Percentiles rank a stretch among this genome's conserved stretches.
These are phyloP conservation scores for Heliconius charithonia DNA, from an alignment of 2,888 invertebrate species.

Conservation along the genomic window DNA sequence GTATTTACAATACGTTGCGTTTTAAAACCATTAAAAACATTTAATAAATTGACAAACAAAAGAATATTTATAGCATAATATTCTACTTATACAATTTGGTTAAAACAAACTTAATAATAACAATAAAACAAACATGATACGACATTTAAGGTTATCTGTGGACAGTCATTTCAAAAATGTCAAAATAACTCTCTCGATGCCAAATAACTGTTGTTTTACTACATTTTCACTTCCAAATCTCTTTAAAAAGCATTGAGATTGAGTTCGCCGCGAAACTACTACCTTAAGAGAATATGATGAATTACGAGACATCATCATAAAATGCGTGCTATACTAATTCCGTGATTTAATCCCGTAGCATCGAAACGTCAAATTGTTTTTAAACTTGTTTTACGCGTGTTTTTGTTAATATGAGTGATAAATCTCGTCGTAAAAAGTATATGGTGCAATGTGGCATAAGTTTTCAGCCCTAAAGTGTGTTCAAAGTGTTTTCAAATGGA, in stretches of 20 bases:
- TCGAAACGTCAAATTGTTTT: conserved; percentile 73
- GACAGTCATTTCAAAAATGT: conserved; percentile 52
- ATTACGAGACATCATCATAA: conserved; percentile 47
- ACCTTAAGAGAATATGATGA: conserved; percentile 44
- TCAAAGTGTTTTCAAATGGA: conserved; percentile 46
- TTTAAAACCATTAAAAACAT: not conserved
- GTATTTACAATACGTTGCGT: not conserved
- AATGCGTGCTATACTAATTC: conserved; percentile 50
- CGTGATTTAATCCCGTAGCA: conserved; percentile 57
- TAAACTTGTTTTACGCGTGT: conserved; percentile 64
- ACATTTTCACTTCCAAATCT: conserved; percentile 56
- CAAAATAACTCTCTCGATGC: conserved; percentile 79
- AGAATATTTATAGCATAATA: not conserved
- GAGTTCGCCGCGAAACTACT: conserved; percentile 62
- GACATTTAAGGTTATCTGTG: conserved; percentile 35
- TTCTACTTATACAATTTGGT: not conserved
- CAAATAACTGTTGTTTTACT: conserved; percentile 73
- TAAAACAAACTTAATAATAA: not conserved
- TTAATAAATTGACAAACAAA: not conserved
- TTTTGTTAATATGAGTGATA: conserved; percentile 53
- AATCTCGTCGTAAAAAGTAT: conserved; percentile 36
- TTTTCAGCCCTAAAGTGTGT: conserved; percentile 30
- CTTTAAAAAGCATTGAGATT: conserved; percentile 64
- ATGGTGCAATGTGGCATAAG: conserved; percentile 7
- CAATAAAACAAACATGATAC: not conserved